Evolutionary conservation across 64 coral and sea anemone genomes (phyloP).

Genomic region (Montipora capricornis): DNA sequence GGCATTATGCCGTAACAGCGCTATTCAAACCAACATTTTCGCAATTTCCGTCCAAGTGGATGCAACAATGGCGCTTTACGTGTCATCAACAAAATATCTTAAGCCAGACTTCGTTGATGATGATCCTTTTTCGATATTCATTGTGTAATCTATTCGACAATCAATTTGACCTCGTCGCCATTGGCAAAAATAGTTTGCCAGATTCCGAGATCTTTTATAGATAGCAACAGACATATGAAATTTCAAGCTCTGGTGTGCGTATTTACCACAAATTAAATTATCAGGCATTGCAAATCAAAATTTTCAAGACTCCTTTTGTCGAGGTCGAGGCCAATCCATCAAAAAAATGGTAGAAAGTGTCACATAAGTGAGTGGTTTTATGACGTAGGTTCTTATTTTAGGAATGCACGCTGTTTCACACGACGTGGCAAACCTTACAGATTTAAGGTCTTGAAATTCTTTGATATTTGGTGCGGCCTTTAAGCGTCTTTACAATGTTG

Average conservation of each 20-base stretch:
- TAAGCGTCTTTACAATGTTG: not conserved
- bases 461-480: too few species aligned
- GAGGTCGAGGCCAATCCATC: not conserved
- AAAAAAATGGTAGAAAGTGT: not conserved
- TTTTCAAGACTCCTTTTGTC: too few species aligned
- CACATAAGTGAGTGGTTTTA: not conserved
- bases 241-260: too few species aligned
- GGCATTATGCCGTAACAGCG: not conserved
- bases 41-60: not conserved
- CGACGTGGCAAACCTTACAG: not conserved
- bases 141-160: not conserved
- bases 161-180: not conserved
- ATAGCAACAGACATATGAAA: too few species aligned
- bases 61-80: not conserved
- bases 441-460: not conserved
- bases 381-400: conserved; percentile 22
- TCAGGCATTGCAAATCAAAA: too few species aligned
- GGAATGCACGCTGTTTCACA: not conserved
- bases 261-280: too few species aligned
- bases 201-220: too few species aligned
- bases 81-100: conserved; percentile 16
- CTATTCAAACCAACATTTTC: not conserved
- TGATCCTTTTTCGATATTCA: not conserved
- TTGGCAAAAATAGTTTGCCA: not conserved
- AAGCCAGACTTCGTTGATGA: not conserved